Conservation (phyloP, 2,797 vertebrate species). For the Cyprinodon diabolis region DNA sequence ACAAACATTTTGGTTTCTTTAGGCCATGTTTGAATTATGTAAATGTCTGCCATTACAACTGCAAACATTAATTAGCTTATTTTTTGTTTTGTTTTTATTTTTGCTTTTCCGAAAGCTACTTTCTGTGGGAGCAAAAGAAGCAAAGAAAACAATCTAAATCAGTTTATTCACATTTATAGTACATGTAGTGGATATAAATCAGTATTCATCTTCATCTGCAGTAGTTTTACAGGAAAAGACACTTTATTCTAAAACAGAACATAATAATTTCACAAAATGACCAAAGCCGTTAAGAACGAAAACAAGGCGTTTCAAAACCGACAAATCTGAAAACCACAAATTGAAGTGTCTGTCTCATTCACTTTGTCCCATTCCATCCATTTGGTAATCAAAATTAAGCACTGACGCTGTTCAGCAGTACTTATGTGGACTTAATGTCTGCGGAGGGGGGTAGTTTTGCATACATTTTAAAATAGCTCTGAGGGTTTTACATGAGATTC, state of each 20-base stretch:
- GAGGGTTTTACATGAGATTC: constrained; percentile 37
- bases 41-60: neutral
- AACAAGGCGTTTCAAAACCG: neutral
- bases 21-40: neutral
- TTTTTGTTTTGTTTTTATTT: neutral
- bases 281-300: neutral
- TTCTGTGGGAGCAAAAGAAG: too few species aligned
- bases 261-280: neutral
- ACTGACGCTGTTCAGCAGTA: neutral
- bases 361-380: constrained; percentile 17
- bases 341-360: neutral
- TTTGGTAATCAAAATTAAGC: constrained; percentile 26
- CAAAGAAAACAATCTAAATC: too few species aligned
- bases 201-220: neutral
- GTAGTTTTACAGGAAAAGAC: neutral
- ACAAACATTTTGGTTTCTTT: neutral
- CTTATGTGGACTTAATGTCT: constrained; percentile 23
- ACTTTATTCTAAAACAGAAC: neutral
- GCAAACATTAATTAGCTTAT: neutral
- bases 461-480: constrained; percentile 43
- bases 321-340: neutral
- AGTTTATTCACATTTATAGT: constrained; percentile 14
- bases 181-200: neutral
- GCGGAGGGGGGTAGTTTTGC: constrained; percentile 22
- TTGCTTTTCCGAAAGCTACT: neutral